Base-by-base conservation (phyloP, 2,888 invertebrate genomes). In the Lasioglossum morio region DNA sequence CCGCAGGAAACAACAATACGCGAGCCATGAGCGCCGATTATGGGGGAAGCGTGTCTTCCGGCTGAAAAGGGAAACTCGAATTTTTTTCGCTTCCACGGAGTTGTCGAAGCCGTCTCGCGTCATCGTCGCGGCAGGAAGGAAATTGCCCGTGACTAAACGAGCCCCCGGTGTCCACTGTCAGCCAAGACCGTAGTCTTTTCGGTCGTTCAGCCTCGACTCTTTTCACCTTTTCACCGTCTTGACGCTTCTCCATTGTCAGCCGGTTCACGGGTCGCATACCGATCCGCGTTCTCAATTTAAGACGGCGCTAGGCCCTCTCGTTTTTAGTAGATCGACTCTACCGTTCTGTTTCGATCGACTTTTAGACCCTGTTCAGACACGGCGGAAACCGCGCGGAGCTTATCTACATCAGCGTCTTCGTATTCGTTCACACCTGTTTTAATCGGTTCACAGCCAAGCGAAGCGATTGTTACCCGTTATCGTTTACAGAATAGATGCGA, bases 141-240 rank as follows among this genome's bases (percentile, higher is more conserved):
- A 88, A 90, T 90, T 86, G 80, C 73, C 85, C 90, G 86, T 90
- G 84, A 88, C 90, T 83, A 88, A 90, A 87, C 75, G 81, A 70
- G 69, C 69, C 86, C 66, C 74, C 72, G 81, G 72, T 80, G 82
- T 83, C 84, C 69, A 37, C 37, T 37, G 86, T 72, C 79, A 76
- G 40, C 53, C 69, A 63, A 78, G 77, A 85, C 81, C 66, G 48
- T 79, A 66, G 73, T 27, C 30, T 46, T 46, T 30, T 72, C 46
- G 46, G 46, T 40, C 78, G 79, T 81, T 34, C 87, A 81, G 81
- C 73, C 53, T 40, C 69, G 19, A 48, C 40, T 77, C 82, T 72
- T 79, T 76, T 34, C 73, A 46, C 60, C 8, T 69, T 69, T 69
- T 37, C 69, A 37, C 4, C 40, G 37, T 40, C 40, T 63, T 79